These are phyloP conservation scores for Iphiclides podalirius DNA, from an alignment of 2,888 invertebrate species.

Conservation along the genomic window DNA sequence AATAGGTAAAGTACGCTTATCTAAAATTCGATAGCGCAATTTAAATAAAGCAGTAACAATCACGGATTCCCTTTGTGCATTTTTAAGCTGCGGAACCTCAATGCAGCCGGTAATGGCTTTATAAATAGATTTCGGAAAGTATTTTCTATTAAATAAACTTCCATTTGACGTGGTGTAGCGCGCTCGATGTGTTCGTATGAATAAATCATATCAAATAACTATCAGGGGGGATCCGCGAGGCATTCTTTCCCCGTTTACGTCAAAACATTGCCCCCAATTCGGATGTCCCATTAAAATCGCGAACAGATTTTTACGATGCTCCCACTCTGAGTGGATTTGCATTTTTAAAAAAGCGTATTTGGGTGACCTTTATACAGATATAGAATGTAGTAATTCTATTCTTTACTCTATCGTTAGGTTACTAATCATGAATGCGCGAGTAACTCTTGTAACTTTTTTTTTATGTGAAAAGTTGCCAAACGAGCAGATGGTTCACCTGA, in stretches of 20 bases:
- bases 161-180: conserved; percentile 57
- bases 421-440: too few species aligned
- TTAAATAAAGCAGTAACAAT: too few species aligned
- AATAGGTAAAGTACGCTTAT: too few species aligned
- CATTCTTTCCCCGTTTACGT: conserved; percentile 61
- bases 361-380: too few species aligned
- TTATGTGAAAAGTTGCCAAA: too few species aligned
- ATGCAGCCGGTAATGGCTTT: conserved; percentile 65
- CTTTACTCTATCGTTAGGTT: too few species aligned
- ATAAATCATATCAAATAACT: conserved; percentile 87
- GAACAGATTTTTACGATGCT: conserved; percentile 52
- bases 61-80: background rate
- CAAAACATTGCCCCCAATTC: conserved; percentile 61
- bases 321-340: conserved; percentile 25
- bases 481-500: too few species aligned
- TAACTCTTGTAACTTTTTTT: too few species aligned
- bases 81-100: conserved; percentile 17
- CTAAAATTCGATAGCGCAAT: too few species aligned
- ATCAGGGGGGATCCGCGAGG: conserved; percentile 75
- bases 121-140: conserved; percentile 75
- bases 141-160: conserved; percentile 79
- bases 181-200: conserved; percentile 74
- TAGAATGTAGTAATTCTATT: too few species aligned
- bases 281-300: conserved; percentile 43
- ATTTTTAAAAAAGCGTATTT: background rate